Evolutionary conservation across 2,888 invertebrate genomes (phyloP).

Genomic region (Osedax fenrisi): DNA sequence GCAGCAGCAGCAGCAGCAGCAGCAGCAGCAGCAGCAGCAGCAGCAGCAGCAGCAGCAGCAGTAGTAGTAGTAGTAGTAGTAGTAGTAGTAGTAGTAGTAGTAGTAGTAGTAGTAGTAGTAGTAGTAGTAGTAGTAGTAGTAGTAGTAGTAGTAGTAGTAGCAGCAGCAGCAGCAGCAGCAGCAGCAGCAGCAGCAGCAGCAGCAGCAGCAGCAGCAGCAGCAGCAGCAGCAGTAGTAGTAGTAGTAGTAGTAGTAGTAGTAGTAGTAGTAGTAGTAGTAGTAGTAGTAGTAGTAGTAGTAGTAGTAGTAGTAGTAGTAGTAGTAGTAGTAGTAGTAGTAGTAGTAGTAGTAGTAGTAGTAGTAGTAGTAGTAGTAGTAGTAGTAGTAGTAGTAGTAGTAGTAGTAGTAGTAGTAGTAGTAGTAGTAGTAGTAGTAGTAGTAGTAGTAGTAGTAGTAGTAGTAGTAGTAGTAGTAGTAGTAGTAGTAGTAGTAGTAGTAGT

Average conservation of each 20-base stretch:
- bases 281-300: conserved; percentile 14
- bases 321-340: conserved; percentile 6
- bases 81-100: not conserved
- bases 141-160: not conserved
- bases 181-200: conserved; percentile 2
- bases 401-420: conserved; percentile 9
- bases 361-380: conserved; percentile 16
- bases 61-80: not conserved
- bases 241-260: conserved; percentile 16
- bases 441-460: conserved; percentile 16
- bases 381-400: conserved; percentile 5
- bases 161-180: conserved; percentile 2
- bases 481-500: conserved; percentile 9
- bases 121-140: not conserved
- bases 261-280: conserved; percentile 16
- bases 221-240: not conserved
- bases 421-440: not conserved
- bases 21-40: conserved; percentile 2
- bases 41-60: conserved; percentile 2
- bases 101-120: not conserved
- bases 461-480: conserved; percentile 16
- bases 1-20: conserved; percentile 2
- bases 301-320: conserved; percentile 14
- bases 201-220: not conserved
- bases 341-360: conserved; percentile 16